Base-by-base conservation (phyloP, 2,888 invertebrate genomes). In the Sipha maydis region DNA sequence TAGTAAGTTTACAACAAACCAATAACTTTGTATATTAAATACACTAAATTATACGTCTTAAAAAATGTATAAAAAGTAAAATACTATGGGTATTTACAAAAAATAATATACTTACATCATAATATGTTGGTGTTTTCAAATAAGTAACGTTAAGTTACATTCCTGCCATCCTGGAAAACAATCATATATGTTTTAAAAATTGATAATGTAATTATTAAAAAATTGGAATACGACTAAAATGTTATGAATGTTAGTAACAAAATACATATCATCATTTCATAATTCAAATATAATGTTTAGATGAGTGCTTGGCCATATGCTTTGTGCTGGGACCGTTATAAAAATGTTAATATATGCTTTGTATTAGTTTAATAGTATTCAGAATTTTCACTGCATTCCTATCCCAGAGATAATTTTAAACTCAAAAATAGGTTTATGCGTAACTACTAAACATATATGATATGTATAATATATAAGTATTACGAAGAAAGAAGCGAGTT, bases 41-140 rank as follows among this genome's bases (percentile, higher is more conserved):
- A 11, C 1, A 1, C 14, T 14, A 48, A 48, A 48, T 48, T 48
- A 48, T 11, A 48, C 48, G 11, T 2, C 1, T 48, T 48, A 14
- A 2, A 2, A 48, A 14, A 48, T 48, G 11, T 48, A 48, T 48
- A 14, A 48, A 48, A 14, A 48, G 41, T 48, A 48, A 48, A 41
- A 41, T 41, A 41, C 41, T 8, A 48, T 48, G 14, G 14, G 48
- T 48, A 14, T 14, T 48, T 48, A 48, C 11, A 34, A 34, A 56
- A 56, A 71, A 71, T 73, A 80, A 85, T 71, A 38, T 11, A 88
- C 88, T 88, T 88, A 88, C 88, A 88, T 88, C 88, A 88, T 88
- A 88, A 88, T 80, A 88, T 41, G 67, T 88, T 73, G 88, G 41
- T 14, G 67, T 31, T 73, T 73, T 75, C 79, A 41, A 56, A 73